Conservation (phyloP, 2,113 vertebrate genomes). For the Prunella fulvescens region DNA sequence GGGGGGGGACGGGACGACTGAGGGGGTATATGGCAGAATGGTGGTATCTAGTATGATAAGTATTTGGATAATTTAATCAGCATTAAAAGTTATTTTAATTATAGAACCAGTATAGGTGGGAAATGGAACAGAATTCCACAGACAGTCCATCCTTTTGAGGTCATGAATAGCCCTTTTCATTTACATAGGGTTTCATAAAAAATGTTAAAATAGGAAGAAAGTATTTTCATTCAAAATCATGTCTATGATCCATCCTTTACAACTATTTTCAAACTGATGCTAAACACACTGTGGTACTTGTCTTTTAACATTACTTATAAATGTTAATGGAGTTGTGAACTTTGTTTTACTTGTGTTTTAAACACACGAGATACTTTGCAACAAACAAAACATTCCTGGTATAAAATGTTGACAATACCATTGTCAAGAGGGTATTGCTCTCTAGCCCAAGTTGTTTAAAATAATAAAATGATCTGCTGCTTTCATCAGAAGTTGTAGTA, state of each 20-base stretch:
- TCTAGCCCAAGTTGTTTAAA: neutral
- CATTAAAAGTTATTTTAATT: neutral
- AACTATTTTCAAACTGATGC: neutral
- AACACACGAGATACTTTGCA: neutral
- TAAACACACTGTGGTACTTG: neutral
- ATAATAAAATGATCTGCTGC: neutral
- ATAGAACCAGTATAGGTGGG: neutral
- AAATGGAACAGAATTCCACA: neutral
- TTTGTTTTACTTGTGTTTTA: neutral
- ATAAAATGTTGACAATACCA: neutral
- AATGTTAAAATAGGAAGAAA: neutral
- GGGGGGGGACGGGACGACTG: rapidly evolving
- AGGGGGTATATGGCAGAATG: rapidly evolving
- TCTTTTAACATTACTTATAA: neutral
- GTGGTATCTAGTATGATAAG: rapidly evolving
- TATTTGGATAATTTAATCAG: neutral
- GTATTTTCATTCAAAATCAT: neutral
- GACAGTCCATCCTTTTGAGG: neutral
- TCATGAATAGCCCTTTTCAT: neutral
- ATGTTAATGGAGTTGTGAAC: neutral
- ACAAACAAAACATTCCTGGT: neutral
- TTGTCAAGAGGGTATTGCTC: neutral
- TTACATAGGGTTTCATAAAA: neutral
- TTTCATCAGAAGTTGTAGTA: neutral
- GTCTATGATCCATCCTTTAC: neutral